phyloP scores from a whole-genome alignment of 1,140 invertebrate genomes.

The Bacillus rossius region DNA sequence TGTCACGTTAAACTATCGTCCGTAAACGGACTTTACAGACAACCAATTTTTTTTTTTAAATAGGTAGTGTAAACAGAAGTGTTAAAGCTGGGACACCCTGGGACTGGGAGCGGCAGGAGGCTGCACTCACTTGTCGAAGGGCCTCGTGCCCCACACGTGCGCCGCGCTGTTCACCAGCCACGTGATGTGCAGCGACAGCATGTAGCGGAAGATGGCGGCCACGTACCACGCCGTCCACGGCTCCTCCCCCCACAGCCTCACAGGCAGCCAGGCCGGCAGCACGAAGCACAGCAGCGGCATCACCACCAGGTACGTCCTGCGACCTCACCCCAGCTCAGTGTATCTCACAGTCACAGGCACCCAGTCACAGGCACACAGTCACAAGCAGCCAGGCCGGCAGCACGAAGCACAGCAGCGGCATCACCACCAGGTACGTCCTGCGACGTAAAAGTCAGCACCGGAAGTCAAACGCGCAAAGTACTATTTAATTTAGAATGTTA shows the following conservation, averaged over 20 bases:
- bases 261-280: constrained; percentile 64
- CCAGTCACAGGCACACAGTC: too few relatives aligned
- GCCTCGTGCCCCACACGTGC: constrained; percentile 64
- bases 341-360: too few relatives aligned
- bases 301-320: constrained; percentile 1
- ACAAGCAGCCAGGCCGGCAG: constrained; percentile 66
- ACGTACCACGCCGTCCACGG: constrained; percentile 48
- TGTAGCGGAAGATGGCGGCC: constrained; percentile 60
- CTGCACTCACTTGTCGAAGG: constrained; percentile 33
- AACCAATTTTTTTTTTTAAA: too few relatives aligned
- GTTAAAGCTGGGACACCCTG: too few relatives aligned
- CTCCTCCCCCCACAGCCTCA: constrained; percentile 64
- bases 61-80: too few relatives aligned
- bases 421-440: constrained; percentile 2
- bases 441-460: too few relatives aligned
- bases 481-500: too few relatives aligned
- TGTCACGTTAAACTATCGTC: too few relatives aligned
- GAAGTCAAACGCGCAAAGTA: too few relatives aligned
- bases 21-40: too few relatives aligned
- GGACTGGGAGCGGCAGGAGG: too few relatives aligned
- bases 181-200: constrained; percentile 64
- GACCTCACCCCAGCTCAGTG: too few relatives aligned
- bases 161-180: constrained; percentile 87
- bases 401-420: constrained; percentile 39
- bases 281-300: constrained; percentile 39